Evolutionary conservation across 2,797 vertebrate species (phyloP), one percentile per base, ranked within the genome.

Genomic region (Peromyscus aztecus): DNA sequence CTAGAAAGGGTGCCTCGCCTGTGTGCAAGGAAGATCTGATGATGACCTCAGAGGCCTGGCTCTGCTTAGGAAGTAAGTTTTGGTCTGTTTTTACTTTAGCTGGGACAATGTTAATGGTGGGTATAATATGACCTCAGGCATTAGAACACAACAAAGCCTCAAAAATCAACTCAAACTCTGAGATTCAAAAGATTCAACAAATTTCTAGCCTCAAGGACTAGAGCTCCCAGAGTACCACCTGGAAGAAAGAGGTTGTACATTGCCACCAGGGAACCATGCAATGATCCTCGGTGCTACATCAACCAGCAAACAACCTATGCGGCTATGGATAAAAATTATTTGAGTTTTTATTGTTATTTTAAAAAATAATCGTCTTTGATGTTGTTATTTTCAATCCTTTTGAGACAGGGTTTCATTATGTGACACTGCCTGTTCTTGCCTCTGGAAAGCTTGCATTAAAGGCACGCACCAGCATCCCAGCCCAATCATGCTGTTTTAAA

Each of bases 401-500:
- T n/a, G 52, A n/a, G 77, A 59, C 34, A 81, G 55, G 52, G 34
- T 57, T 57, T 57, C 34, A 57, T n/a, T 57, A 55, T 34, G 34
- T 6, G 6, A 52, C 52, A 7, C 49, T 24, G 11, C 52, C 78
- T 24, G 19, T 9, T 55, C 77, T 80, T 23, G 23, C 11, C 40
- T 24, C 23, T 5, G 5, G 40, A 75, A 43, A 11, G 43, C 40
- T 8, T 1, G 40, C 6, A 29, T 46, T 76, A 76, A 37, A 81
- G 34, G 78, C 52, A 12, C 7, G 78, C 12, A 2, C 80, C 80
- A 16, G 3, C 80, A 27, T 2, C 34, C 24, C 27, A n/a, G 55
- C 55, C 65, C 55, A 63, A 67, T 31, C 12, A 43, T 10, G 1
- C 40, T 8, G 23, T 55, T 91, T 94, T 96, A 55, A 97, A 97